Percentiles rank a stretch among this genome's conserved stretches.
These are phyloP conservation scores for Euphonia xanthogaster DNA, from an alignment of 2,797 vertebrate genomes.

Conservation along the genomic window DNA sequence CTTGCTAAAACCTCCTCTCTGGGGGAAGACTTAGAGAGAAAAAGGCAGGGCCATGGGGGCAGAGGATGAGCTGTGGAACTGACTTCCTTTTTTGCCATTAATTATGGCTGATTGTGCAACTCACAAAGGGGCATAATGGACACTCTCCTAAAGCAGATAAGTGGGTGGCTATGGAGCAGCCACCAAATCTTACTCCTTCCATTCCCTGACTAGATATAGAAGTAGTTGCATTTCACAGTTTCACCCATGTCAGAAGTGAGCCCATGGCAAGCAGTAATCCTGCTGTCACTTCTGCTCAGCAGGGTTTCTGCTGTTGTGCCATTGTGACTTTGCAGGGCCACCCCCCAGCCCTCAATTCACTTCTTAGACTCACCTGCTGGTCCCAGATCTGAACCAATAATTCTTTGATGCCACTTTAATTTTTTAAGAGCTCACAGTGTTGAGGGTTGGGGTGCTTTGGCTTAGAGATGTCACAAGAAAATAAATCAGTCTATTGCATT, in stretches of 20 bases:
- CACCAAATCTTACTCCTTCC: fast-evolving
- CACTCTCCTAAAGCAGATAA: not conserved
- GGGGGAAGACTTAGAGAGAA: not conserved
- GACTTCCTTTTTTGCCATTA: not conserved
- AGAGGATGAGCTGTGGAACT: not conserved
- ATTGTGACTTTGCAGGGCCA: not conserved
- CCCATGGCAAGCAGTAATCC: fast-evolving
- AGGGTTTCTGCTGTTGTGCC: not conserved
- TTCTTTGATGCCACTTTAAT: not conserved
- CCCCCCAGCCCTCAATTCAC: fast-evolving
- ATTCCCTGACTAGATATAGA: not conserved
- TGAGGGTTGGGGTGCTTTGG: not conserved
- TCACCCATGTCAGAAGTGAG: not conserved
- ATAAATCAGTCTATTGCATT: not conserved
- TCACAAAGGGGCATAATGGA: not conserved
- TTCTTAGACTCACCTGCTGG: not conserved
- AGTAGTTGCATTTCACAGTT: not conserved
- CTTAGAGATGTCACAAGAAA: not conserved
- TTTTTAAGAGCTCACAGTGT: fast-evolving
- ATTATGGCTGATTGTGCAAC: not conserved
- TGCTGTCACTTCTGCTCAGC: not conserved
- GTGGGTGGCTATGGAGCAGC: not conserved
- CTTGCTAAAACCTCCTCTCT: not conserved
- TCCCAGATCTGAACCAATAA: not conserved
- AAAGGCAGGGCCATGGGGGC: not conserved